Base-by-base conservation (phyloP, 2,797 vertebrate genomes). In the Acrossocheilus fasciatus region DNA sequence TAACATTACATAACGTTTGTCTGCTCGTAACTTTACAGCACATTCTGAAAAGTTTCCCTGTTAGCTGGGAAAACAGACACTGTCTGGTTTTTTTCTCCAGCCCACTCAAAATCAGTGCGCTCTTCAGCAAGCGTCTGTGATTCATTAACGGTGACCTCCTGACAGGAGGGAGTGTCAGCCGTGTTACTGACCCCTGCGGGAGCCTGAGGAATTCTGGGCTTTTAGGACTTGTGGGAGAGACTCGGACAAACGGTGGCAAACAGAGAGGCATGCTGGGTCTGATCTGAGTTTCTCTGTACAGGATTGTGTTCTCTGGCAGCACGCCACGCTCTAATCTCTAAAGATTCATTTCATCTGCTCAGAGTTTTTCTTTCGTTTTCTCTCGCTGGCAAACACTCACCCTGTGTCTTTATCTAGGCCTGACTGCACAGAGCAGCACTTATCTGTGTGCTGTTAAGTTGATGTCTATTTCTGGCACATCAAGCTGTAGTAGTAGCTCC, bases 81-180 rank as follows among this genome's bases (percentile, higher is more conserved):
- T 8, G 14, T 1, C 68, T 73, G 2, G 0, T 17, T 73, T n/a
- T 9, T 30, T 9, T 73, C 69, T 73, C 41, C 3, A n/a, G 70
- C 70, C 15, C 36, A 11, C 18, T 64, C 62, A 3, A 34, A 17
- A 34, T 17, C 5, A 34, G 5, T 52, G 47, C 30, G 62, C 12
- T 50, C 43, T 50, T 50, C 26, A 23, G 30, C 10, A 20, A 20
- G 1, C 6, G 18, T 76, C 54, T 79, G 76, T 79, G 41, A 62
- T 43, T 79, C 39, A 79, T 79, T 79, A 79, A 43, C 76, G 17
- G 14, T 43, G 76, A 43, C 20, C 36, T 39, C 54, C 18, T n/a
- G 75, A 78, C 52, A 78, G 52, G 52, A 23, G 18, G 50, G 72
- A 62, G 54, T 17, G 75, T 3, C 10, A 2, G 66, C 66, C 10